These are phyloP conservation scores for Bathynomus jamesi DNA, from an alignment of 1,140 invertebrate genomes.

Conservation along the genomic window DNA sequence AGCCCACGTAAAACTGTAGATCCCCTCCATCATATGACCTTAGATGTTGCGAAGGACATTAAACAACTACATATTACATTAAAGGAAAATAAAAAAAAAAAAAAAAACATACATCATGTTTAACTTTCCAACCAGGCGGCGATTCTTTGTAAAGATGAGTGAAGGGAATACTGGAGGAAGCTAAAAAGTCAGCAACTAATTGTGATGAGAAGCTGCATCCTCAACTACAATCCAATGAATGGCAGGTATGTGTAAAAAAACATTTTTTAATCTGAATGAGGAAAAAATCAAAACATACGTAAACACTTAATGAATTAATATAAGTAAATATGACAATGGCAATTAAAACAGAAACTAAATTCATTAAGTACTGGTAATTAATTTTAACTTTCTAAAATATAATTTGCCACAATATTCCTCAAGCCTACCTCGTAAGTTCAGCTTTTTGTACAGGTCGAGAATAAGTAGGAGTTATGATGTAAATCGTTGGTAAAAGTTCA, in stretches of 20 bases:
- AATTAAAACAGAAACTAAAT: not conserved
- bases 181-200: constrained; percentile 72
- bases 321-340: not conserved
- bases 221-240: constrained; percentile 95
- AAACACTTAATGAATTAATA: not conserved
- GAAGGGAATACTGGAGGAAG: constrained; percentile 58
- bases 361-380: not conserved
- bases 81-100: not conserved
- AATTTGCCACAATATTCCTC: not conserved
- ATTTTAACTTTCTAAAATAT: not conserved
- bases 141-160: constrained; percentile 72
- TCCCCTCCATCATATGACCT: too few relatives aligned
- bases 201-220: constrained; percentile 67
- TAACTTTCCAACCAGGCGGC: constrained; percentile 59
- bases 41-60: too few relatives aligned
- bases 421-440: constrained; percentile 68
- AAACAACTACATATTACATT: not conserved
- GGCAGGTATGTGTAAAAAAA: constrained; percentile 75
- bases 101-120: constrained; percentile 49
- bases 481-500: constrained; percentile 53
- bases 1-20: too few relatives aligned
- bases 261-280: constrained; percentile 65
- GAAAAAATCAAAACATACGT: not conserved
- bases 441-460: constrained; percentile 84
- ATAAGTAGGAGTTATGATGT: constrained; percentile 89